These are phyloP conservation scores for Chrysolina haemoptera DNA, from an alignment of 2,888 invertebrate species.

Conservation along the genomic window DNA sequence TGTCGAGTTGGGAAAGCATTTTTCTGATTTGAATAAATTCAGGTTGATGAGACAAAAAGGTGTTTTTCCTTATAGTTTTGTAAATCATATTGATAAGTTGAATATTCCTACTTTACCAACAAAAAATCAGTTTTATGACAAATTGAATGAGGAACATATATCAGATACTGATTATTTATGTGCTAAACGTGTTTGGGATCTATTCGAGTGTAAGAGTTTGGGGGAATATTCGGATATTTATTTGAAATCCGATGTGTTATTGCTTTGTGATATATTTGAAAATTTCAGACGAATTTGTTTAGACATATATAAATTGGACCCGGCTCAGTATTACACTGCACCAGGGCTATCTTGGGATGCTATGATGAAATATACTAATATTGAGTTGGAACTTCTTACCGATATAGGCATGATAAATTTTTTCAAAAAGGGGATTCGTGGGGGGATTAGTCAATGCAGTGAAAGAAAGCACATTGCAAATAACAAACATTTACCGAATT, in stretches of 20 bases:
- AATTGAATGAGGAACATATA: too few relatives aligned
- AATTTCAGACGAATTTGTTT: background rate
- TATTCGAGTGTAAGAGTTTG: background rate
- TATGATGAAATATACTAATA: constrained; percentile 46
- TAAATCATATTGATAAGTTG: too few relatives aligned
- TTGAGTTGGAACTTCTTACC: constrained; percentile 59
- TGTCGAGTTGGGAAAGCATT: background rate
- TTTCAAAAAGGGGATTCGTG: background rate
- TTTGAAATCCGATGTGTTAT: constrained; percentile 5
- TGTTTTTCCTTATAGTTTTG: background rate
- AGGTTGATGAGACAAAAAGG: background rate
- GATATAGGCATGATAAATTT: constrained; percentile 48
- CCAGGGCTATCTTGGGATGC: background rate
- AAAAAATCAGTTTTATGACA: too few relatives aligned
- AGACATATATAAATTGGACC: constrained; percentile 26
- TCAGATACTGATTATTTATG: too few relatives aligned
- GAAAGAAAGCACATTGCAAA: background rate
- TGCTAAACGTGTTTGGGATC: background rate
- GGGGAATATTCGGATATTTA: constrained; percentile 8
- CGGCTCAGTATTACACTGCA: constrained; percentile 28
- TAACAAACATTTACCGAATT: constrained; percentile 7
- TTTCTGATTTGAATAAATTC: background rate
- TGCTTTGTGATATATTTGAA: background rate
- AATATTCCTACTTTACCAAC: too few relatives aligned
- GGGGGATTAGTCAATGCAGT: background rate